Percentiles rank a stretch among this genome's conserved stretches.
These are phyloP conservation scores for Echinarachnius parma DNA, from an alignment of 53 echinoderm and acorn worm genomes.

Conservation along the genomic window DNA sequence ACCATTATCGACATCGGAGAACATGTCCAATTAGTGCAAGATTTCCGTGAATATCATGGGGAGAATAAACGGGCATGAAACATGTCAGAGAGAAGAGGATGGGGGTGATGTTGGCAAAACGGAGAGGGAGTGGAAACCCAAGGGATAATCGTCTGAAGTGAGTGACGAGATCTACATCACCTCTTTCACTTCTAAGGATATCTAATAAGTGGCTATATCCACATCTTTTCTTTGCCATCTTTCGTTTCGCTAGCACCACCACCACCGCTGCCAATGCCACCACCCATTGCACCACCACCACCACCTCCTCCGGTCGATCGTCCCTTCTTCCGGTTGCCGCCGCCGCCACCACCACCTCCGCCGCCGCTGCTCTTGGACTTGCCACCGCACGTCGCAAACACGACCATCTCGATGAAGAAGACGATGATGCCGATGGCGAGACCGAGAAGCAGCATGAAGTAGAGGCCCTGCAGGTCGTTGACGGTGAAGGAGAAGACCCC, in stretches of 20 bases:
- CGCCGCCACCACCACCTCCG: conserved; percentile 20
- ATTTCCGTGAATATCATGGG: too few relatives aligned
- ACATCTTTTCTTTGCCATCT: conserved; percentile 29
- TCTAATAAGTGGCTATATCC: conserved; percentile 42
- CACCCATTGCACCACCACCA: conserved; percentile 16
- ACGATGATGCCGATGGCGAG: conserved; percentile 54
- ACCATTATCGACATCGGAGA: too few relatives aligned
- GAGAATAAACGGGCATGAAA: too few relatives aligned
- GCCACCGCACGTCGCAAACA: conserved; percentile 35
- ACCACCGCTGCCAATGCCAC: conserved; percentile 15
- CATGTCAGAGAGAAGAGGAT: too few relatives aligned
- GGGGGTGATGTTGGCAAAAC: too few relatives aligned
- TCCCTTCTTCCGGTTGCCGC: not conserved
- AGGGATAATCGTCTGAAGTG: too few relatives aligned
- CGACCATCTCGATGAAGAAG: conserved; percentile 68
- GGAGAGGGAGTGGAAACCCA: too few relatives aligned
- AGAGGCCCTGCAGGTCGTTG: conserved; percentile 83
- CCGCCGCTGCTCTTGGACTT: conserved; percentile 4
- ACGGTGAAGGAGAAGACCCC: conserved; percentile 86
- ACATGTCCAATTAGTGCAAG: too few relatives aligned
- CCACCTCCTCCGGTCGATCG: conserved; percentile 14
- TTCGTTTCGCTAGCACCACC: not conserved
- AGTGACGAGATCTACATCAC: too few relatives aligned
- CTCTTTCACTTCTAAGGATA: too few relatives aligned
- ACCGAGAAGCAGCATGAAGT: conserved; percentile 78